Evolutionary conservation across 1,140 invertebrate species (phyloP), one percentile per base, ranked within the genome.

Genomic region (Sipha flava): DNA sequence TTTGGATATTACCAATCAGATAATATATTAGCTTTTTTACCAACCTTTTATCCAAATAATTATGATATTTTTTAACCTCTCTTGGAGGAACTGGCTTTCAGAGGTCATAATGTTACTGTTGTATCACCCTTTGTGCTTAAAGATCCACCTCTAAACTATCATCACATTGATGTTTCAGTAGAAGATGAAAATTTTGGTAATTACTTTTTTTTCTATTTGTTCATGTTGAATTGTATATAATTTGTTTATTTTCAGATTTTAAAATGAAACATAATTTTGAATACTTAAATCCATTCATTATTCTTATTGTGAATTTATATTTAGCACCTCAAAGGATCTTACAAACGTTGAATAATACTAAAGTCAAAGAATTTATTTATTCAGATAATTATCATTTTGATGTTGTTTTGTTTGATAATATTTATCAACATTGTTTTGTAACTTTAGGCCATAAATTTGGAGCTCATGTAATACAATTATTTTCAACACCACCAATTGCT

Each of bases 61-160:
- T 84, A 82, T 62, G 77, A 81, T 9, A 81, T 85, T 5, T 85
- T 85, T 23, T 81, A 83, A 72, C 83, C 84, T 0, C 26, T 86
- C 16, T 79, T 86, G 12, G 73, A 83, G 5, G 85, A 82, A 26
- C 79, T 86, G 26, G 85, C 84, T 0, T 45, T 52, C 3, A 62
- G 84, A 73, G 84, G 83, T 23, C 86, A 86, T 81, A 54, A 84
- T n/a, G 64, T 86, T 2, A 83, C 82, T 0, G 83, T 85, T 1
- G 40, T 84, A 12, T 84, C 82, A 16, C 73, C 84, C 7, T 62
- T 84, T 72, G 83, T 84, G 23, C 59, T 75, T 0, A 83, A 83
- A 14, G 80, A 84, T 40, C 47, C 79, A 21, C 45, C 59, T 10
- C 47, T 45, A 37, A 80, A 80, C 16, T 80, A 70, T 54, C 64